phyloP scores from a whole-genome alignment of 2,888 invertebrate species.

The Minunthozetes semirufus region DNA sequence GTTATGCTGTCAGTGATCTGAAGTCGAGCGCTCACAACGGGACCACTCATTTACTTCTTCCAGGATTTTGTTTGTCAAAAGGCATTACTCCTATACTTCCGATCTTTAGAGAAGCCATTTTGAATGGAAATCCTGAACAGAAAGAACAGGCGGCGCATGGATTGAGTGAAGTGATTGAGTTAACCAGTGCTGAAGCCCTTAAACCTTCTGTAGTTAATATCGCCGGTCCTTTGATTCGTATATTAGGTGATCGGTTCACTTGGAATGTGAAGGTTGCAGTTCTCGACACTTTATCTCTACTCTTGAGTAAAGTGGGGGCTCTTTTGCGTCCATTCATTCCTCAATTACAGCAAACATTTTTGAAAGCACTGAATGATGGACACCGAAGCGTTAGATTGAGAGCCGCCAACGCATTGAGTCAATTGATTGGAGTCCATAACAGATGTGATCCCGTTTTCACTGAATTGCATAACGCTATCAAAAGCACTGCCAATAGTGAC shows the following conservation, averaged over 20 bases:
- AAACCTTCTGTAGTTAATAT: conserved; percentile 95
- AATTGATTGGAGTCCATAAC: conserved; percentile 67
- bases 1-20: conserved; percentile 77
- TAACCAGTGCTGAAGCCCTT: conserved; percentile 76
- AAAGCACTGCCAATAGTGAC: conserved; percentile 58
- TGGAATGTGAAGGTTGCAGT: conserved; percentile 92
- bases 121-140: conserved; percentile 88
- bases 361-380: conserved; percentile 86
- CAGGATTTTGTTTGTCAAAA: conserved; percentile 90
- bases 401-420: conserved; percentile 75
- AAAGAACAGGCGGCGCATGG: conserved; percentile 93
- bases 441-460: conserved; percentile 89
- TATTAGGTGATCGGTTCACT: conserved; percentile 89
- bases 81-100: conserved; percentile 88
- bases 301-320: conserved; percentile 86
- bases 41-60: conserved; percentile 57
- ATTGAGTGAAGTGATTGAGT: conserved; percentile 69
- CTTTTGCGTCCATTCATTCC: conserved; percentile 96
- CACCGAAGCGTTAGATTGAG: conserved; percentile 78
- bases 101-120: conserved; percentile 89
- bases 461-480: conserved; percentile 80
- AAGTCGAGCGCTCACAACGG: conserved; percentile 51
- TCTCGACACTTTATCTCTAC: conserved; percentile 79
- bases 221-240: conserved; percentile 94
- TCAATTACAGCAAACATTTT: conserved; percentile 94